These are phyloP conservation scores for Antrozous pallidus DNA, from an alignment of 2,797 vertebrate genomes.

Conservation along the genomic window DNA sequence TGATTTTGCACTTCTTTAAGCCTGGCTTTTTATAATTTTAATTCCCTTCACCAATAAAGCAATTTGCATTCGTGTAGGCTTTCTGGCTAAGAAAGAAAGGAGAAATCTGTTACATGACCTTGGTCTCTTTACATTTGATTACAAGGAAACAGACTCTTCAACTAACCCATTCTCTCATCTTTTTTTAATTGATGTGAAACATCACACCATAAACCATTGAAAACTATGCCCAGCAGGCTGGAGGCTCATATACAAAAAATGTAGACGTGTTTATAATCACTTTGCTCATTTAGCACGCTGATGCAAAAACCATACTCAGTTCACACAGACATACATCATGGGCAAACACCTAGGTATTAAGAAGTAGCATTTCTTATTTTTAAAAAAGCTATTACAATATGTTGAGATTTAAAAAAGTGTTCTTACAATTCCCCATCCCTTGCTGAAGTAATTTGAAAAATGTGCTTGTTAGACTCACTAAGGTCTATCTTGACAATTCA, in stretches of 20 bases:
- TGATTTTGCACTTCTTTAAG: slow-evolving; percentile 87
- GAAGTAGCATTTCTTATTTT: not conserved
- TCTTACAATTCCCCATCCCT: slow-evolving; percentile 10
- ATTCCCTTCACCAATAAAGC: slow-evolving; percentile 85
- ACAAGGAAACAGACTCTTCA: slow-evolving; percentile 80
- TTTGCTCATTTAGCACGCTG: not conserved
- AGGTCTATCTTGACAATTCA: slow-evolving; percentile 34
- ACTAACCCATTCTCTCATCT: slow-evolving; percentile 77
- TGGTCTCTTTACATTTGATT: slow-evolving; percentile 83
- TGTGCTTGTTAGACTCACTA: slow-evolving; percentile 20
- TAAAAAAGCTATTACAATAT: not conserved
- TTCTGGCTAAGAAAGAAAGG: slow-evolving; percentile 76
- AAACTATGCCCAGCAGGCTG: slow-evolving; percentile 20
- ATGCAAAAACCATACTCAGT: not conserved
- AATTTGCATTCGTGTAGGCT: slow-evolving; percentile 83
- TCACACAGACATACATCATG: not conserved
- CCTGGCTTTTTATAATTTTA: slow-evolving; percentile 84
- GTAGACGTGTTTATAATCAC: not conserved
- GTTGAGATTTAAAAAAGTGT: not conserved
- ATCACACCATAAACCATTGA: slow-evolving; percentile 66
- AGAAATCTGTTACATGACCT: slow-evolving; percentile 82
- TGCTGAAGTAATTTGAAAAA: slow-evolving; percentile 42
- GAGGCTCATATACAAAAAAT: slow-evolving; percentile 57
- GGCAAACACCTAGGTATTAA: slow-evolving; percentile 13
- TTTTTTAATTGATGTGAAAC: slow-evolving; percentile 80